Percentiles rank a stretch among this genome's conserved stretches.
These are phyloP conservation scores for Balaeniceps rex DNA, from an alignment of 2,113 vertebrate genomes.

Conservation along the genomic window DNA sequence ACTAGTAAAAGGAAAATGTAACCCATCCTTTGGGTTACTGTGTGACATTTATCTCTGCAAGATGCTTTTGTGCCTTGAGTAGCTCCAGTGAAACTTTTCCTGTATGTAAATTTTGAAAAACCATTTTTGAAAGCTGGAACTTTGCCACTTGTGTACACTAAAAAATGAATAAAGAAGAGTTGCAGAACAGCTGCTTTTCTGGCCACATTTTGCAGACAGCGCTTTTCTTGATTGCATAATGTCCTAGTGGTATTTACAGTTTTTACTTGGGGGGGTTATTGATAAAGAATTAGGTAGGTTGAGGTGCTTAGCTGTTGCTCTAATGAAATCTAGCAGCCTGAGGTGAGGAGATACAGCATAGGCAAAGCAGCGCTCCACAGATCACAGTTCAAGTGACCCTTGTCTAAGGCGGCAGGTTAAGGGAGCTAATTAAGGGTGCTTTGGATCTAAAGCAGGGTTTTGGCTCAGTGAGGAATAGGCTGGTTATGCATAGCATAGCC, in stretches of 20 bases:
- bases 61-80: not conserved
- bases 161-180: not conserved
- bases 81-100: not conserved
- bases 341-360: not conserved
- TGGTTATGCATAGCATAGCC: not conserved
- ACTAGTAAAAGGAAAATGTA: not conserved
- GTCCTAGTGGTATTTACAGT: not conserved
- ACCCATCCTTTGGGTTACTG: not conserved
- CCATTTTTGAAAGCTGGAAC: not conserved
- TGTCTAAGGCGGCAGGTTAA: not conserved
- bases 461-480: not conserved
- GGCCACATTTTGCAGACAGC: fast-evolving
- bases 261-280: not conserved
- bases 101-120: not conserved
- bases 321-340: not conserved
- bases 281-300: not conserved
- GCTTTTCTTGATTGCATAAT: not conserved
- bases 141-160: not conserved
- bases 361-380: not conserved
- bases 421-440: not conserved
- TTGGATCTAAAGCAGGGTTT: not conserved
- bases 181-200: not conserved
- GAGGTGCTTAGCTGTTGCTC: not conserved
- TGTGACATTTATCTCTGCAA: not conserved
- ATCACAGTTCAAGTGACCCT: not conserved